Evolutionary conservation across 1,140 invertebrate species (phyloP).

Genomic region (Diplogasteroides magnus): DNA sequence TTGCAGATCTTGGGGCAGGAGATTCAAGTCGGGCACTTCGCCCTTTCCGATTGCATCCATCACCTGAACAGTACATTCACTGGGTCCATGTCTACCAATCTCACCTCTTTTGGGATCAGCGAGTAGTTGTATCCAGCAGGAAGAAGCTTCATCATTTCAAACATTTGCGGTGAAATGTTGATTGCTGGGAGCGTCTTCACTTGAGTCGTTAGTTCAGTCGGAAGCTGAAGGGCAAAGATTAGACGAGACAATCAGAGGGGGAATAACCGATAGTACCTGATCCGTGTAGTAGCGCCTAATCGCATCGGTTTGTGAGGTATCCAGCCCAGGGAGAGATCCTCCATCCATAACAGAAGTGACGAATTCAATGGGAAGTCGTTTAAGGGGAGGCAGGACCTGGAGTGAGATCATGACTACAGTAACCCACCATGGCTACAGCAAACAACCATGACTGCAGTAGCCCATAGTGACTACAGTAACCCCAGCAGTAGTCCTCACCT

Average conservation of each 20-base stretch:
- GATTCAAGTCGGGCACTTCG: slow-evolving; percentile 45
- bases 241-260: not conserved
- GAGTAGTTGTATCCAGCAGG: slow-evolving; percentile 49
- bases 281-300: slow-evolving; percentile 42
- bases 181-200: slow-evolving; percentile 5
- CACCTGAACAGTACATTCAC: not conserved
- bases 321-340: slow-evolving; percentile 36
- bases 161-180: slow-evolving; percentile 33
- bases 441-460: not conserved
- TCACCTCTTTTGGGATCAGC: slow-evolving; percentile 44
- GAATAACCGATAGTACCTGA: slow-evolving; percentile 27
- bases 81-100: not conserved
- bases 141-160: slow-evolving; percentile 45
- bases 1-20: slow-evolving; percentile 45
- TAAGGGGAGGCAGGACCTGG: slow-evolving; percentile 41
- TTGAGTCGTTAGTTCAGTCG: not conserved
- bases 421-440: not conserved
- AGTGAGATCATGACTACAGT: slow-evolving; percentile 11
- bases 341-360: slow-evolving; percentile 39
- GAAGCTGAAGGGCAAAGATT: not conserved
- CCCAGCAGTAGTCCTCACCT: slow-evolving; percentile 1
- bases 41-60: slow-evolving; percentile 37
- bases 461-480: not conserved
- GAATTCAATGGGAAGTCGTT: slow-evolving; percentile 33
- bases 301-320: slow-evolving; percentile 34